Percentiles rank a stretch among this genome's conserved stretches.
Evolutionary conservation across 2,888 invertebrate genomes (phyloP).

Genomic region (Dryobotodes eremita): DNA sequence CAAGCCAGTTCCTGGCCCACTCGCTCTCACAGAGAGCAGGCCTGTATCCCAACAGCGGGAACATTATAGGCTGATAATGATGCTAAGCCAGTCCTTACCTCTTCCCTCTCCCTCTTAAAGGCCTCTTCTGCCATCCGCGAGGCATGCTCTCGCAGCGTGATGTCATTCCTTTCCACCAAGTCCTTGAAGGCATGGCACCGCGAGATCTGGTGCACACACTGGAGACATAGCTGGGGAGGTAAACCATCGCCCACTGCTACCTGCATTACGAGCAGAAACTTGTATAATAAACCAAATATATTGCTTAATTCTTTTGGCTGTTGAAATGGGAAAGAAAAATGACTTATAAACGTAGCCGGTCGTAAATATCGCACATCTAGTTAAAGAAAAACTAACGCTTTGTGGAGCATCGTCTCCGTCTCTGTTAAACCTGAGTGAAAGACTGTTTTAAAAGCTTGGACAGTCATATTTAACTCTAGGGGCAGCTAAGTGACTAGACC

Average conservation of each 20-base stretch:
- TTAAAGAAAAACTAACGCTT: no score
- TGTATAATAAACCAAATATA: neutral
- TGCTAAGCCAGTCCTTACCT: no score
- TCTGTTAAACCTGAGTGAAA: neutral
- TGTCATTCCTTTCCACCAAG: constrained; percentile 91
- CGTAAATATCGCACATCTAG: neutral
- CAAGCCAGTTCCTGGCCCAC: constrained; percentile 5
- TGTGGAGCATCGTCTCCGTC: neutral
- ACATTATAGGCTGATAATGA: no score
- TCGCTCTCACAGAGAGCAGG: no score
- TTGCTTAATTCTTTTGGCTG: neutral
- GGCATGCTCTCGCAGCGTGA: constrained; percentile 88
- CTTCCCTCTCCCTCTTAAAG: constrained; percentile 73
- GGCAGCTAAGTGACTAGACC: neutral
- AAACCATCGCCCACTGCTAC: constrained; percentile 91
- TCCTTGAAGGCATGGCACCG: constrained; percentile 92
- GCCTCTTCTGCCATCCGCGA: constrained; percentile 78
- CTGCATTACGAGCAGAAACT: constrained; percentile 69
- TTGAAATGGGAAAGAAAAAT: neutral
- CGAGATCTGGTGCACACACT: constrained; percentile 92
- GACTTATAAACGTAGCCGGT: neutral
- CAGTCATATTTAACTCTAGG: neutral
- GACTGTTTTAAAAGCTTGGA: neutral
- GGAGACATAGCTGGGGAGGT: constrained; percentile 91
- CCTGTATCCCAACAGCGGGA: no score